Percentiles rank a stretch among this genome's conserved stretches.
These are phyloP conservation scores for Phocides pigmalion DNA, from an alignment of 1,140 invertebrate genomes.

Conservation along the genomic window DNA sequence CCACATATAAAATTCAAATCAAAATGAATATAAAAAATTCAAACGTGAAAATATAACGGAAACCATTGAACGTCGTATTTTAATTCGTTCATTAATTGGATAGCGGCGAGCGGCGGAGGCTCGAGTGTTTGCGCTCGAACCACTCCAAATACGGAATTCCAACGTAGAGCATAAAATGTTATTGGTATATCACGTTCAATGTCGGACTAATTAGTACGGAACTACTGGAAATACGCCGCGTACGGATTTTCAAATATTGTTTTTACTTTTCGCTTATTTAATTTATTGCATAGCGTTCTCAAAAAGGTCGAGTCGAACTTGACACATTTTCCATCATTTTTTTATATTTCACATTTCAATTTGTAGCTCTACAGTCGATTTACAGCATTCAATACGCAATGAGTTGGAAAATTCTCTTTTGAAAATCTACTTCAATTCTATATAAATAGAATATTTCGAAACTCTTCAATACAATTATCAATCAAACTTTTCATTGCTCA, in stretches of 20 bases:
- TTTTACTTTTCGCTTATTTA: background rate
- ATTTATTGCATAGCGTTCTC: background rate
- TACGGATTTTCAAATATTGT: background rate
- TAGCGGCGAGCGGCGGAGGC: slow-evolving; percentile 16
- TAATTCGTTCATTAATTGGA: slow-evolving; percentile 32
- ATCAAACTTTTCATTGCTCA: too few relatives aligned
- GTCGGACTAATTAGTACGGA: slow-evolving; percentile 6
- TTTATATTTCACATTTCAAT: too few relatives aligned
- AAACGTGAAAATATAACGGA: slow-evolving; percentile 9
- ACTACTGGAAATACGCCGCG: background rate
- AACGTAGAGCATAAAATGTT: slow-evolving; percentile 16
- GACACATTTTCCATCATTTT: background rate
- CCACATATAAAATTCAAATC: too few relatives aligned
- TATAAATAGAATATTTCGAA: too few relatives aligned
- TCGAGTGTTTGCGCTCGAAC: slow-evolving; percentile 24
- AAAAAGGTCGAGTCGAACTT: slow-evolving; percentile 15
- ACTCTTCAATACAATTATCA: too few relatives aligned
- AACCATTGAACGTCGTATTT: slow-evolving; percentile 14
- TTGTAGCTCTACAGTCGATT: too few relatives aligned
- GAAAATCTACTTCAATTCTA: too few relatives aligned
- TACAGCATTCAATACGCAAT: too few relatives aligned
- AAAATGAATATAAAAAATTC: background rate
- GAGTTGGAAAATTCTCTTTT: too few relatives aligned
- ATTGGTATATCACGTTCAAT: slow-evolving; percentile 9
- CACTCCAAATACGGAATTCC: slow-evolving; percentile 10